Evolutionary conservation across 2,888 invertebrate species (phyloP), one percentile per base, ranked within the genome.

Genomic region (Spicauda simplicius): DNA sequence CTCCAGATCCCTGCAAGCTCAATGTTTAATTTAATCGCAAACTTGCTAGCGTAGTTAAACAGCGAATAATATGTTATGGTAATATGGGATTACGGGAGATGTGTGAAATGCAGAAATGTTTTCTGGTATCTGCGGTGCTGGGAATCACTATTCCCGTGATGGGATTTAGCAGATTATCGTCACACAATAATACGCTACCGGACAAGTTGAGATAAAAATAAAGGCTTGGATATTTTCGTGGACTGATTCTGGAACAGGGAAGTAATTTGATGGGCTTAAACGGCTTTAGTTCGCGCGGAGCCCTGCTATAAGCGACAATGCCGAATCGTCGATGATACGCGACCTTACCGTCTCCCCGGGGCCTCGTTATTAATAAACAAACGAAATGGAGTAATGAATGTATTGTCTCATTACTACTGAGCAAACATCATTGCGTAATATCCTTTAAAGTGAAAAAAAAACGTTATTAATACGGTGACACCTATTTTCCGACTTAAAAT

Each of bases 181-280:
- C 37, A 11, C 33, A 33, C 37, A 37, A 37, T 37, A 37, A 37
- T 37, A 37, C 11, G 59, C 20, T 4, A 10, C 48, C 12, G 20
- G 20, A 50, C 8, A 19, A 57, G 73, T 69, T 76, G 74, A 76
- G 78, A 81, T 83, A 84, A 86, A 85, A 84, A 83, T 82, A 81
- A 86, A 81, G 77, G 80, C 78, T 69, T 76, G 79, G 82, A 71
- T 77, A 75, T 84, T 85, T 85, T 81, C 78, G 78, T 73, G 77
- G 78, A 73, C 76, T 74, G 71, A 77, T 74, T 77, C 75, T 71
- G 81, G 79, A 77, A 78, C 84, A 50, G 77, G 84, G 85, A 84
- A 81, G 82, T 84, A 82, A 79, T 88, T 87, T 80, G 72, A 78
- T 77, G 78, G 80, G 81, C 85, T 86, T 84, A 86, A 86, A 37